A percentile compares a stretch with the other conserved stretches of the same genome.
Evolutionary conservation across 2,888 invertebrate species (phyloP).

Genomic region (Congeria kusceri): DNA sequence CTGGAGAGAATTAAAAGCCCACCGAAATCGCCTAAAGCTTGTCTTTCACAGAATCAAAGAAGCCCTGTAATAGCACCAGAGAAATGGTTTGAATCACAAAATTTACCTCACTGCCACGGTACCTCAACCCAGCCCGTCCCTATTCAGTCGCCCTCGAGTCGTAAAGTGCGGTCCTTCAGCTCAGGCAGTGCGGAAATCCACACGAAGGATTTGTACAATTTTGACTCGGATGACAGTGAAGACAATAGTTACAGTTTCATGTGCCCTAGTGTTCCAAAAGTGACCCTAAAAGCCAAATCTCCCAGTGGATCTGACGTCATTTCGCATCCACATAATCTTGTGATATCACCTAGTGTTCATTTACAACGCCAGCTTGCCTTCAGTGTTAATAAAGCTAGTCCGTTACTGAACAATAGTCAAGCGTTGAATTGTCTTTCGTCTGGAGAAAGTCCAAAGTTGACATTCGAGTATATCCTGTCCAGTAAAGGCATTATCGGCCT

Average conservation of each 20-base stretch:
- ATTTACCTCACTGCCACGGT: slow-evolving; percentile 52
- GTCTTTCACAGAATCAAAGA: slow-evolving; percentile 58
- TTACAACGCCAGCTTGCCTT: slow-evolving; percentile 53
- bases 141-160: slow-evolving; percentile 24
- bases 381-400: slow-evolving; percentile 53
- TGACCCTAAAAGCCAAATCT: slow-evolving; percentile 45
- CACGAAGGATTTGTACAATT: slow-evolving; percentile 62
- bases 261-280: slow-evolving; percentile 64
- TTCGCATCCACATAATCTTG: slow-evolving; percentile 58
- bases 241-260: slow-evolving; percentile 62
- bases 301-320: slow-evolving; percentile 46
- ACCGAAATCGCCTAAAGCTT: slow-evolving; percentile 59
- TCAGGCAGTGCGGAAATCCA: slow-evolving; percentile 47
- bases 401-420: slow-evolving; percentile 60
- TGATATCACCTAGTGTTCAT: slow-evolving; percentile 62
- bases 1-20: slow-evolving; percentile 56
- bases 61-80: slow-evolving; percentile 56
- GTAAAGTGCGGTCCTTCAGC: slow-evolving; percentile 39
- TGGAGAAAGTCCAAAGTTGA: slow-evolving; percentile 44
- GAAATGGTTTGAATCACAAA: slow-evolving; percentile 57
- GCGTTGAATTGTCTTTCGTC: slow-evolving; percentile 53
- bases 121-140: slow-evolving; percentile 34
- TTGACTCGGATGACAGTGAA: slow-evolving; percentile 65
- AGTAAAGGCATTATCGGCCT: slow-evolving; percentile 51
- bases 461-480: slow-evolving; percentile 38